Evolutionary conservation across 2,888 invertebrate species (phyloP).

Genomic region (Polymixis lichenea): DNA sequence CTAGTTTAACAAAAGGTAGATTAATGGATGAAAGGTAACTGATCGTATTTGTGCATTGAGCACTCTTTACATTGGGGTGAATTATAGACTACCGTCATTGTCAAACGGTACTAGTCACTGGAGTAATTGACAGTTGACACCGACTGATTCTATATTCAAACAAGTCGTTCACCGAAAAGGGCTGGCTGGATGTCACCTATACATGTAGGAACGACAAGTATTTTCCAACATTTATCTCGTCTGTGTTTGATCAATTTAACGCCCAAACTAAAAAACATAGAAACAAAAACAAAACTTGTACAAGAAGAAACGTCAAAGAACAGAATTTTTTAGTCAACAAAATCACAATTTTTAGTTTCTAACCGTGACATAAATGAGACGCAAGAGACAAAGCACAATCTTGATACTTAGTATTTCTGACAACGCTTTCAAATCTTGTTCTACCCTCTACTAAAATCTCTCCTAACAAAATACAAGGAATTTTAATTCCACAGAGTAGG

Average conservation of each 20-base stretch:
- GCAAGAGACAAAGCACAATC: constrained; percentile 7
- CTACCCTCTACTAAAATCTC: constrained; percentile 51
- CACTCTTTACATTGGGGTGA: not conserved
- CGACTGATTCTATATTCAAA: constrained; percentile 4
- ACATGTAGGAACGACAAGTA: not conserved
- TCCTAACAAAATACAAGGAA: constrained; percentile 58
- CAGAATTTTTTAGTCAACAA: not conserved
- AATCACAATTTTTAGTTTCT: no score
- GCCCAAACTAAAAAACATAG: not conserved
- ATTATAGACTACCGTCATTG: not conserved
- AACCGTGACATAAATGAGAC: not conserved
- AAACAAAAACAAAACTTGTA: not conserved
- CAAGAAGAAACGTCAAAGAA: not conserved
- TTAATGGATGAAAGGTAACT: not conserved
- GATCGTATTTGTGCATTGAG: not conserved
- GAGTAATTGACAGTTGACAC: constrained; percentile 2
- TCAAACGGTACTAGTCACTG: not conserved
- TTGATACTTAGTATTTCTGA: constrained; percentile 6
- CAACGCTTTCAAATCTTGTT: constrained; percentile 48
- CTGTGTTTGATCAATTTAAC: not conserved
- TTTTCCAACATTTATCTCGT: not conserved
- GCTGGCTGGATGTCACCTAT: not conserved
- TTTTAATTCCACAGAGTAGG: constrained; percentile 46
- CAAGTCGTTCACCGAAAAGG: not conserved
- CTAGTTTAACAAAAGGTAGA: constrained; percentile 8